A percentile compares a stretch with the other conserved stretches of the same genome.
Conservation (phyloP, 2,888 invertebrate genomes). For the Apotomis capreana region DNA sequence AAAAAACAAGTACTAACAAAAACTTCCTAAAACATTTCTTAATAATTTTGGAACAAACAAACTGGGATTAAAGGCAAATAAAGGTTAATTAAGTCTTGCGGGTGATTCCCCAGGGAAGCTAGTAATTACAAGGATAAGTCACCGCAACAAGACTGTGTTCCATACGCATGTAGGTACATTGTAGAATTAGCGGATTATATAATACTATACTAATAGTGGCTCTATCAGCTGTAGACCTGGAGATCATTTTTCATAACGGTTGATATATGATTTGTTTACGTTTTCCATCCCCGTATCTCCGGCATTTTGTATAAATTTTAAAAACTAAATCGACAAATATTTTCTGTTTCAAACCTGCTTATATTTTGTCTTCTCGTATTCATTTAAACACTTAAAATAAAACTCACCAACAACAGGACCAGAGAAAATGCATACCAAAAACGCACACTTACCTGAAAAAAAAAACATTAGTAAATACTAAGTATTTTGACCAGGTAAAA, state of each 20-base stretch:
- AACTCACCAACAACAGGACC: not conserved
- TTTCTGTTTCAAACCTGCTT: too few species aligned
- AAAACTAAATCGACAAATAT: too few species aligned
- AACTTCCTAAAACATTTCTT: not conserved
- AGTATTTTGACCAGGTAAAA: not conserved
- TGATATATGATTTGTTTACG: too few species aligned
- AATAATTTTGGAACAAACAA: constrained; percentile 6
- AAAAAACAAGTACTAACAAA: not conserved
- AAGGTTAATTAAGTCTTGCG: constrained; percentile 1
- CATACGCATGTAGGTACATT: too few species aligned
- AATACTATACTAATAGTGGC: too few species aligned
- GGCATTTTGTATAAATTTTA: too few species aligned
- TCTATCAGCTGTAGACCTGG: too few species aligned
- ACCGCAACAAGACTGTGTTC: not conserved
- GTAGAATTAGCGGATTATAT: too few species aligned
- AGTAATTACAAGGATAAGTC: not conserved
- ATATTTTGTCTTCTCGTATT: too few species aligned
- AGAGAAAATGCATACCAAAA: not conserved
- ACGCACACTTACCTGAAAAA: not conserved
- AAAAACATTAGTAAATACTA: too few species aligned
- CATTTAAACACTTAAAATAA: not conserved
- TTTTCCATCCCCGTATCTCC: too few species aligned
- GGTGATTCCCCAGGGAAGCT: constrained; percentile 1
- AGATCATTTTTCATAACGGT: too few species aligned
- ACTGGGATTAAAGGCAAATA: constrained; percentile 4